A percentile compares a stretch with the other conserved stretches of the same genome.
Evolutionary conservation across 2,888 invertebrate species (phyloP).

Genomic region (Mythimna lalbum): DNA sequence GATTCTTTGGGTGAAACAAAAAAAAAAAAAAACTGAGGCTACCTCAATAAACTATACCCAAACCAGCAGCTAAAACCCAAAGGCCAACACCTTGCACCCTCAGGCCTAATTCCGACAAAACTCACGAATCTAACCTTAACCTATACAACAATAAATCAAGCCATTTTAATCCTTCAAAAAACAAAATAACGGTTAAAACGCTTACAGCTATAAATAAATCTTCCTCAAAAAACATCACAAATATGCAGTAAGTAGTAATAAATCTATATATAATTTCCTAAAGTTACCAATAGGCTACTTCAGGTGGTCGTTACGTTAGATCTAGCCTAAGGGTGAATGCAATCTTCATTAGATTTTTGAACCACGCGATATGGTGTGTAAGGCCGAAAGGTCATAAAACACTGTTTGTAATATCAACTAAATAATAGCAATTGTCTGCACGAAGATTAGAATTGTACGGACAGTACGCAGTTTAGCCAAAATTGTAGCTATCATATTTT

Average conservation of each 20-base stretch:
- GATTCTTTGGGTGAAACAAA: neutral
- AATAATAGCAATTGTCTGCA: slow-evolving; percentile 52
- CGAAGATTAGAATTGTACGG: slow-evolving; percentile 12
- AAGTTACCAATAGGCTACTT: slow-evolving; percentile 84
- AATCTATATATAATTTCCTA: slow-evolving; percentile 86
- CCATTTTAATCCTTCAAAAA: slow-evolving; percentile 59
- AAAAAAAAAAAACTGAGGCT: neutral
- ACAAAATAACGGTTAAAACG: slow-evolving; percentile 69
- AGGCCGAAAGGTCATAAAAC: slow-evolving; percentile 41
- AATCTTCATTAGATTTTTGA: slow-evolving; percentile 86
- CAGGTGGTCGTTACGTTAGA: slow-evolving; percentile 86
- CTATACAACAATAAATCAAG: slow-evolving; percentile 67
- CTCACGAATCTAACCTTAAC: slow-evolving; percentile 52
- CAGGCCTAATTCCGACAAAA: slow-evolving; percentile 52
- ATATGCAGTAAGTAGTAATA: slow-evolving; percentile 84
- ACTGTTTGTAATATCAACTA: slow-evolving; percentile 19
- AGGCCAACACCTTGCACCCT: slow-evolving; percentile 59
- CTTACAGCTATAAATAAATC: slow-evolving; percentile 86
- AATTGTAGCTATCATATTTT: neutral
- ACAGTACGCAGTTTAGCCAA: neutral
- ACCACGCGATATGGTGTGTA: slow-evolving; percentile 62
- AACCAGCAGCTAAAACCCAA: slow-evolving; percentile 44
- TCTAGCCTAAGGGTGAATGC: slow-evolving; percentile 77
- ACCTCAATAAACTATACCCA: slow-evolving; percentile 29
- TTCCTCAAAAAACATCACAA: slow-evolving; percentile 82